These are phyloP conservation scores for Reticulitermes speratus DNA, from an alignment of 1,140 invertebrate species.

Conservation along the genomic window DNA sequence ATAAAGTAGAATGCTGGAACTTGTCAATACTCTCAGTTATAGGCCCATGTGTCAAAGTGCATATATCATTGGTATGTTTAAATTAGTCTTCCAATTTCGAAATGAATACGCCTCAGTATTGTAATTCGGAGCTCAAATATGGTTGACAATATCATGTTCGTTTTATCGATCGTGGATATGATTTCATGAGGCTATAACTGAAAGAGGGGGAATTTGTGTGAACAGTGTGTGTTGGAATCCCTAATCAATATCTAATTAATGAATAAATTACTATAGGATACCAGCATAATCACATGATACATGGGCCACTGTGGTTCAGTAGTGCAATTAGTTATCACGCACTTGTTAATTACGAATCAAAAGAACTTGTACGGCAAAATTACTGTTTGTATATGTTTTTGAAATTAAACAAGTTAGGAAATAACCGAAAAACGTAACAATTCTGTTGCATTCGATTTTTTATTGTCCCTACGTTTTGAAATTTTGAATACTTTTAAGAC, in stretches of 20 bases:
- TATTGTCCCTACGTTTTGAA: too few species aligned
- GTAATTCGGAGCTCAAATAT: background rate
- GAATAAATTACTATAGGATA: conserved; percentile 27
- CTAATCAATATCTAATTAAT: conserved; percentile 28
- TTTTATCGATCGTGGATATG: background rate
- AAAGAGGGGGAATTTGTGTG: background rate
- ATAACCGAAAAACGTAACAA: too few species aligned
- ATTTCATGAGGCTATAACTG: background rate
- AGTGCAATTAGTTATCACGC: background rate
- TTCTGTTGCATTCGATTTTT: too few species aligned
- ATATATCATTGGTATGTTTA: too few species aligned
- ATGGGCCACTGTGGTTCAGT: background rate
- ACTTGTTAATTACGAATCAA: conserved; percentile 4
- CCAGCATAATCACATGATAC: background rate
- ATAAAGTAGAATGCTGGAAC: too few species aligned
- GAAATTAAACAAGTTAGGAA: too few species aligned
- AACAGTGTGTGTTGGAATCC: background rate
- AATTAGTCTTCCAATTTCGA: background rate
- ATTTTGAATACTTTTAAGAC: too few species aligned
- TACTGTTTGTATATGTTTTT: background rate
- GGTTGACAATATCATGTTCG: background rate
- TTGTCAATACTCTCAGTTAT: too few species aligned
- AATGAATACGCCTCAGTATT: background rate
- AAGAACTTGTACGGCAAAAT: background rate
- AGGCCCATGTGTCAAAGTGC: too few species aligned